Conservation (phyloP, 2,113 vertebrate genomes). For the Argyrosomus japonicus region DNA sequence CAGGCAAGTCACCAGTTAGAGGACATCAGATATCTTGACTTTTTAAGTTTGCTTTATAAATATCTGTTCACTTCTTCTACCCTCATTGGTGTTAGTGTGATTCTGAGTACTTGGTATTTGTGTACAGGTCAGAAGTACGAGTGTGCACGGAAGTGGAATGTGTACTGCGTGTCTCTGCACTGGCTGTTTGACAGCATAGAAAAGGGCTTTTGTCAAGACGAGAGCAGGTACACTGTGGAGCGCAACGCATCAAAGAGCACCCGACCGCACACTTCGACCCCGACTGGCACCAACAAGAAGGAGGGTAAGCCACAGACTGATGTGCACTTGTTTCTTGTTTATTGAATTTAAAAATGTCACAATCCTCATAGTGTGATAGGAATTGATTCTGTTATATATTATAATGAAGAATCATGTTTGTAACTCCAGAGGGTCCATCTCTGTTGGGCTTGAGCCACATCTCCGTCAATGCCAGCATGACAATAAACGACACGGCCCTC, state of each 20-base stretch:
- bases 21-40: no score
- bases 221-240: slow-evolving; percentile 88
- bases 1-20: slow-evolving; percentile 81
- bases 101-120: background rate
- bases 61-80: background rate
- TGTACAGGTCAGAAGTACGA: slow-evolving; percentile 95
- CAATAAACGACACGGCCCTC: slow-evolving; percentile 88
- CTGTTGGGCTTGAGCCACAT: slow-evolving; percentile 95
- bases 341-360: slow-evolving; percentile 2
- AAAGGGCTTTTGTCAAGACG: slow-evolving; percentile 96
- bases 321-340: background rate
- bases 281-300: slow-evolving; percentile 81
- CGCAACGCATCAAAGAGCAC: slow-evolving; percentile 62
- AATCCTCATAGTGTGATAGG: background rate
- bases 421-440: slow-evolving; percentile 70
- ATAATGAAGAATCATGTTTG: background rate
- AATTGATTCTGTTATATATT: background rate
- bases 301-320: slow-evolving; percentile 80
- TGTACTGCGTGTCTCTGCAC: slow-evolving; percentile 92
- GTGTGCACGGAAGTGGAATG: slow-evolving; percentile 96
- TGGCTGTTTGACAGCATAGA: slow-evolving; percentile 98
- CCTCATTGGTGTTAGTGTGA: background rate
- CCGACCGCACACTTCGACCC: slow-evolving; percentile 91
- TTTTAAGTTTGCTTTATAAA: background rate
- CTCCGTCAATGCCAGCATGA: slow-evolving; percentile 88